phyloP scores from a whole-genome alignment of 2,888 invertebrate genomes.

The Palloptera scutellata region DNA sequence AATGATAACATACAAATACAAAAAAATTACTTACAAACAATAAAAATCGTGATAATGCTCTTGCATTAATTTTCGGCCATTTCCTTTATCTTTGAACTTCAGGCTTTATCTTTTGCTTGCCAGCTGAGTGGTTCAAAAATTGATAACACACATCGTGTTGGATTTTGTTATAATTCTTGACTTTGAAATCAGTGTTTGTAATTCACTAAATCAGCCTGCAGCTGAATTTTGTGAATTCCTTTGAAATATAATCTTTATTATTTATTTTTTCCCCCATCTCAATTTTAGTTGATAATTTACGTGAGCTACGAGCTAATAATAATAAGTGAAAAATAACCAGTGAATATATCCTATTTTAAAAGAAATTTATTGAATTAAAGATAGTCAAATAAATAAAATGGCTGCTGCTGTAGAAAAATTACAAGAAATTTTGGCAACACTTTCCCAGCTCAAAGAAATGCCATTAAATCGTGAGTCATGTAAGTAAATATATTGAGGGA shows the following conservation, averaged over 20 bases:
- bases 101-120: too few relatives aligned
- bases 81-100: too few relatives aligned
- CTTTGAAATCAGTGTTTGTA: not conserved
- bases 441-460: slow-evolving; percentile 54
- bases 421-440: slow-evolving; percentile 49
- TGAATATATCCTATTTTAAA: slow-evolving; percentile 33
- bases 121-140: too few relatives aligned
- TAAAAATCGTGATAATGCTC: not conserved
- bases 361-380: slow-evolving; percentile 23
- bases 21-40: not conserved
- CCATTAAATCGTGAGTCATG: slow-evolving; percentile 57
- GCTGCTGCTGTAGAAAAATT: slow-evolving; percentile 57
- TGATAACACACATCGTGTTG: too few relatives aligned
- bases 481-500: slow-evolving; percentile 54
- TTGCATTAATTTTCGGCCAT: too few relatives aligned
- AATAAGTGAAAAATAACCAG: slow-evolving; percentile 17
- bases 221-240: slow-evolving; percentile 13
- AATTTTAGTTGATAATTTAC: slow-evolving; percentile 24
- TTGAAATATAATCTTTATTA: slow-evolving; percentile 18
- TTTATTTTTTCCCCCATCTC: slow-evolving; percentile 19
- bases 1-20: too few relatives aligned
- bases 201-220: slow-evolving; percentile 3
- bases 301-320: not conserved
- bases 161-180: too few relatives aligned
- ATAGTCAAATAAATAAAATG: slow-evolving; percentile 37